These are phyloP conservation scores for Lepeophtheirus salmonis DNA, from an alignment of 1,140 invertebrate genomes.

Conservation along the genomic window DNA sequence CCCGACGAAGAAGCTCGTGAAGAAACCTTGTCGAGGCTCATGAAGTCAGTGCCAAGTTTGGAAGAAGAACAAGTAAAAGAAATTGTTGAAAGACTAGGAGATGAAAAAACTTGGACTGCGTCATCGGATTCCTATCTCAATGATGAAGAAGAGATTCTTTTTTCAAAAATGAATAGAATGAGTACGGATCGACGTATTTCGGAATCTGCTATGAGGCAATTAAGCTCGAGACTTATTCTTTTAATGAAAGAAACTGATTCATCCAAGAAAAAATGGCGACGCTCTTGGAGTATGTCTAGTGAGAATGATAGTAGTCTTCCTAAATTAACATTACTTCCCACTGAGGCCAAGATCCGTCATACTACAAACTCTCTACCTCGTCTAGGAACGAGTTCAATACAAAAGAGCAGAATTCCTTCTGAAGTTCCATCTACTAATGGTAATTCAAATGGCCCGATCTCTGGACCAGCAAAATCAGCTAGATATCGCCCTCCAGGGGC, in stretches of 20 bases:
- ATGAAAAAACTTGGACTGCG: conserved; percentile 20
- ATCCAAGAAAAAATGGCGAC: neutral
- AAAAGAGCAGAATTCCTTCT: conserved; percentile 18
- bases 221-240: neutral
- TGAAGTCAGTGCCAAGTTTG: neutral
- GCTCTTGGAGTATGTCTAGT: neutral
- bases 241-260: neutral
- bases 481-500: conserved; percentile 64
- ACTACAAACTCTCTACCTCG: conserved; percentile 47
- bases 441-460: conserved; percentile 30
- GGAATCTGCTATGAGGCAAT: neutral
- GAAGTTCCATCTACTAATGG: conserved; percentile 17
- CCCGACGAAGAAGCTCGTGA: neutral
- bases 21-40: neutral
- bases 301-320: neutral
- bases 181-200: neutral
- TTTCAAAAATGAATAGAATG: neutral
- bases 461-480: conserved; percentile 43
- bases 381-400: conserved; percentile 25
- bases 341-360: neutral
- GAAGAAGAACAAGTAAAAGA: neutral
- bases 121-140: too few relatives aligned
- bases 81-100: conserved; percentile 17
- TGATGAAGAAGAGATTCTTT: neutral
- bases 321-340: neutral